Base-by-base conservation (phyloP, 2,888 invertebrate genomes). In the Drosophila tanythrix region DNA sequence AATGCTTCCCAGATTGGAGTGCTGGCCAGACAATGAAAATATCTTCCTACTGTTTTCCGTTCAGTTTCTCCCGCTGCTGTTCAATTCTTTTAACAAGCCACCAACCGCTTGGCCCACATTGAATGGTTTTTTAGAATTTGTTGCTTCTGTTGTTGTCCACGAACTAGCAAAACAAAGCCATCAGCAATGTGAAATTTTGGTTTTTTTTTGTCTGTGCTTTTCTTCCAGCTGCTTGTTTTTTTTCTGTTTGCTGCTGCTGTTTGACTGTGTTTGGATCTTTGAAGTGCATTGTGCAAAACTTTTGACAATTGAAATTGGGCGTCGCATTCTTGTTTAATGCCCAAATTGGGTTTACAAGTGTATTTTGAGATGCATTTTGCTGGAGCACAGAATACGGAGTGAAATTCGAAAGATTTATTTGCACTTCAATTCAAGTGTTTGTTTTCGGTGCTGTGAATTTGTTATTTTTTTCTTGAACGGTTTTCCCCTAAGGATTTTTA, bases 231-330 rank as follows among this genome's bases (percentile, higher is more conserved):
- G 46, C 33, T 46, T 65, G 51, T 50, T 48, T n/a, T 48, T 63
- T 63, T 55, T 58, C 53, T 31, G 35, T 61, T 52, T 40, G 56
- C 29, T 57, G 11, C 18, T 58, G 7, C 25, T 59, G 40, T 40
- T 56, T 50, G 52, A 25, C 10, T 35, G 25, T 35, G 25, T 63
- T 63, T 64, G 59, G 35, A 46, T 35, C 51, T 65, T 51, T 82
- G 76, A 81, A 81, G 83, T 83, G 85, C 83, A 79, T 81, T 85
- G 83, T 83, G 72, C 66, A 50, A 76, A 83, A 81, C 61, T 83
- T 86, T 77, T 77, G 70, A 77, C 82, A 79, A 74, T 70, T 64
- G 62, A 59, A 70, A 77, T 69, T 76, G 72, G 63, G 66, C 50
- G 66, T 40, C 38, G 35, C 66, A 70, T 71, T 76, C 56, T 56